A percentile compares a stretch with the other conserved stretches of the same genome.
Evolutionary conservation across 2,888 invertebrate genomes (phyloP).

Genomic region (Lasioglossum oenotherae): DNA sequence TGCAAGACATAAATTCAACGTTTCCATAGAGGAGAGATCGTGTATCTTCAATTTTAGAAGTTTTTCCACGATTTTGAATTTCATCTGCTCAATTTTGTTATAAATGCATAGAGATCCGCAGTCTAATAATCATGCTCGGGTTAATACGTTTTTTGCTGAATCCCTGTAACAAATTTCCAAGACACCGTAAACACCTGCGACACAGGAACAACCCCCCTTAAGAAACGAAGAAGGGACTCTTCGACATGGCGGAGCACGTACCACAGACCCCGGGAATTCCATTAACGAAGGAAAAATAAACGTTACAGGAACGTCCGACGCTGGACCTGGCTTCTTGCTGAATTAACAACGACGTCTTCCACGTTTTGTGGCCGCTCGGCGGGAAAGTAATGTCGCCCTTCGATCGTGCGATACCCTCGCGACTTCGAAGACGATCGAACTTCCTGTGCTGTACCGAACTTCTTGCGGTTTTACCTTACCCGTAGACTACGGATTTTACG

Average conservation of each 20-base stretch:
- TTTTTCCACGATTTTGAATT: no score
- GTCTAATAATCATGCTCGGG: background rate
- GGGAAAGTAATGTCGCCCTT: constrained; percentile 2
- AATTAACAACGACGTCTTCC: constrained; percentile 41
- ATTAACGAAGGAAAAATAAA: constrained; percentile 48
- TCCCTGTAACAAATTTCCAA: background rate
- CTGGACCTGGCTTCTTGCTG: background rate
- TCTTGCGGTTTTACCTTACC: background rate
- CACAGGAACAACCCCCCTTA: background rate
- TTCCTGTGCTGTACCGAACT: background rate
- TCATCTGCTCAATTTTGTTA: no score
- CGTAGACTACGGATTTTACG: background rate
- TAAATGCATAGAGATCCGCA: no score
- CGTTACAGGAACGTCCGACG: constrained; percentile 15
- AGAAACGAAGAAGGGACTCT: background rate
- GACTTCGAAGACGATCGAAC: background rate
- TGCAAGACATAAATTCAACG: no score
- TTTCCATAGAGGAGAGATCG: no score
- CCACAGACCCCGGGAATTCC: constrained; percentile 21
- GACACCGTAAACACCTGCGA: background rate
- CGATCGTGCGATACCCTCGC: background rate
- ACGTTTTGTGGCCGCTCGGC: background rate
- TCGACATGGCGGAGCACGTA: constrained; percentile 18
- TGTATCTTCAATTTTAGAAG: no score
- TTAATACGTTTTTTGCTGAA: background rate